Evolutionary conservation across 2,888 invertebrate genomes (phyloP).

Genomic region (Ormyrus nitidulus): DNA sequence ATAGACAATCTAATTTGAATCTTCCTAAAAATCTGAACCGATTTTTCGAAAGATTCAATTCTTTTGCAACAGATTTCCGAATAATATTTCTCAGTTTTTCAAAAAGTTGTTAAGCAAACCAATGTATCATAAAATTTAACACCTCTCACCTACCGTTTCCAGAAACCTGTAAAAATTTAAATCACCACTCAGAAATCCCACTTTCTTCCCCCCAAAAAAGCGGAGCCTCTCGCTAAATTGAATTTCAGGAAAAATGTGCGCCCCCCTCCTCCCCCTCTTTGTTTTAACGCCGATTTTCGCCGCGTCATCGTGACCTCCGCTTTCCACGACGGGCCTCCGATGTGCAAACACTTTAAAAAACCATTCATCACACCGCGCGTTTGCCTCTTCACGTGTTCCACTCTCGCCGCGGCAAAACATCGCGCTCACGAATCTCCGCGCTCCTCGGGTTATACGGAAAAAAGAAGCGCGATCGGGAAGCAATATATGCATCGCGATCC

Average conservation of each 20-base stretch:
- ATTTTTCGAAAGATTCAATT: background rate
- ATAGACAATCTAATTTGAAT: too few species aligned
- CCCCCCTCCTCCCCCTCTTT: background rate
- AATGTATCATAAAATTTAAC: background rate
- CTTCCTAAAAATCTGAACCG: background rate
- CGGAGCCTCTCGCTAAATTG: constrained; percentile 19
- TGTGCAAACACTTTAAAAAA: constrained; percentile 54
- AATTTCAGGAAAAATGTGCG: constrained; percentile 33
- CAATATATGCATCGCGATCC: too few species aligned
- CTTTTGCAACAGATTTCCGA: background rate
- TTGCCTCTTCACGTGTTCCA: background rate
- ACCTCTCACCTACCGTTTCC: background rate
- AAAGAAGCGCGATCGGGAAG: background rate
- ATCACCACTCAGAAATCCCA: background rate
- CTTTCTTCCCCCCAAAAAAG: background rate
- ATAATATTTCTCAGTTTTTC: background rate
- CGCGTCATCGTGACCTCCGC: constrained; percentile 21
- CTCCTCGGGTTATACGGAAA: background rate
- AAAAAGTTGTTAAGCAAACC: background rate
- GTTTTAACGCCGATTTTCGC: constrained; percentile 39
- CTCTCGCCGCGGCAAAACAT: background rate
- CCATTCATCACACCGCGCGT: constrained; percentile 42
- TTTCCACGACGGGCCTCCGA: background rate
- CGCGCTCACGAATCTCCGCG: background rate
- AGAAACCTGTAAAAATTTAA: constrained; percentile 4